Evolutionary conservation across 2,797 vertebrate genomes (phyloP), one percentile per base, ranked within the genome.

Genomic region (Neosalanx taihuensis): DNA sequence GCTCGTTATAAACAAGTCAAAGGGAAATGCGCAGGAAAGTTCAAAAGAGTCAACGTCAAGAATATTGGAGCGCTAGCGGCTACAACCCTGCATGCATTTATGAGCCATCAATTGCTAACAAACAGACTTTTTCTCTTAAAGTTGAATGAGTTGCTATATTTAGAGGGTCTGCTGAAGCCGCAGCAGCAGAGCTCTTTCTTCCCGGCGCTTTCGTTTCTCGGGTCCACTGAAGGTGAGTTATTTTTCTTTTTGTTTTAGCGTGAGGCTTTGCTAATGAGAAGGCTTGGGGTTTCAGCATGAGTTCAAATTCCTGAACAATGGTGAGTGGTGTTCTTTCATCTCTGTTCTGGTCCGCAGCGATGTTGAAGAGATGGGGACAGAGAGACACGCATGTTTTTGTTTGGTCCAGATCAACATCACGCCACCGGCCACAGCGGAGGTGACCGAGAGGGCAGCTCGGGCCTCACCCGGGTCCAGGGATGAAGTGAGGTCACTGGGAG

Each of bases 61-160:
- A 69, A 71, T 56, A 31, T 35, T 4, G 3, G 53, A 71, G 62
- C 20, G 46, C 15, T n/a, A 71, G 51, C 7, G 15, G 33, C 53
- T 13, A 29, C 41, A 9, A 18, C 69, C 73, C 77, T 67, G 70
- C 60, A 71, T 65, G 29, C 70, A 62, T 75, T 63, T 46, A 64
- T 59, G 71, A 73, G 69, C 73, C 76, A 73, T 78, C 60, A 77
- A 74, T 69, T 72, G 72, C 72, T 57, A 70, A 76, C 62, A 71
- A 62, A 61, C 80, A 78, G 51, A 72, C 13, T 72, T 73, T 70
- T 73, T 72, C 72, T 49, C 65, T 80, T 74, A 79, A 76, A 71
- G 69, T 33, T 60, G 56, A 67, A 79, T 67, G 64, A 71, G 66
- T 49, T 61, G 59, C 56, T 73, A 57, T 67, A 72, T 67, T 82